Percentiles rank a stretch among this genome's conserved stretches.
These are phyloP conservation scores for Triplophysa tibetana DNA, from an alignment of 2,113 vertebrate genomes.

Conservation along the genomic window DNA sequence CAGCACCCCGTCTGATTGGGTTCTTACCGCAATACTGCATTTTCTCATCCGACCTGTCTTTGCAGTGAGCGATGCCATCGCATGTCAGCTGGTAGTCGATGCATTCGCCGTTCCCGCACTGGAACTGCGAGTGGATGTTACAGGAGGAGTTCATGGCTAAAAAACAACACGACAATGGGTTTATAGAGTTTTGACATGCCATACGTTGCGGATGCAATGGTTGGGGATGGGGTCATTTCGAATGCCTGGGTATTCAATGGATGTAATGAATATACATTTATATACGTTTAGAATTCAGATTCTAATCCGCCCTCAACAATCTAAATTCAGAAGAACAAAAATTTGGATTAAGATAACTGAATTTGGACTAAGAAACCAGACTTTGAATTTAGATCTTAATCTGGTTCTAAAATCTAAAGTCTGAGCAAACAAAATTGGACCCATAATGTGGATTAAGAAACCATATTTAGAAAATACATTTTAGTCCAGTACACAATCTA, in stretches of 20 bases:
- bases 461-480: background rate
- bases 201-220: background rate
- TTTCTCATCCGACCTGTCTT: constrained; percentile 88
- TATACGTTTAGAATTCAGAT: no score
- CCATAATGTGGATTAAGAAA: background rate
- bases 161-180: constrained; percentile 40
- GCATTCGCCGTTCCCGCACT: constrained; percentile 85
- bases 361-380: background rate
- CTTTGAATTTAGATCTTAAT: background rate
- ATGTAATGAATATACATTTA: no score
- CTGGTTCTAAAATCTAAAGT: background rate
- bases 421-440: background rate
- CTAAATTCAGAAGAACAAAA: no score
- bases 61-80: constrained; percentile 81
- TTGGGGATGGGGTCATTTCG: background rate
- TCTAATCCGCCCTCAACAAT: no score
- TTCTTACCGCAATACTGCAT: constrained; percentile 84
- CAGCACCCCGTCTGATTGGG: background rate
- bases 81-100: constrained; percentile 83
- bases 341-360: background rate
- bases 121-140: constrained; percentile 82
- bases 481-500: background rate
- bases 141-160: constrained; percentile 83
- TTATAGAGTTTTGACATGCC: background rate
- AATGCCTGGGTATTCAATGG: background rate